phyloP scores from a whole-genome alignment of 2,797 vertebrate species.

The Austrolebias charrua region DNA sequence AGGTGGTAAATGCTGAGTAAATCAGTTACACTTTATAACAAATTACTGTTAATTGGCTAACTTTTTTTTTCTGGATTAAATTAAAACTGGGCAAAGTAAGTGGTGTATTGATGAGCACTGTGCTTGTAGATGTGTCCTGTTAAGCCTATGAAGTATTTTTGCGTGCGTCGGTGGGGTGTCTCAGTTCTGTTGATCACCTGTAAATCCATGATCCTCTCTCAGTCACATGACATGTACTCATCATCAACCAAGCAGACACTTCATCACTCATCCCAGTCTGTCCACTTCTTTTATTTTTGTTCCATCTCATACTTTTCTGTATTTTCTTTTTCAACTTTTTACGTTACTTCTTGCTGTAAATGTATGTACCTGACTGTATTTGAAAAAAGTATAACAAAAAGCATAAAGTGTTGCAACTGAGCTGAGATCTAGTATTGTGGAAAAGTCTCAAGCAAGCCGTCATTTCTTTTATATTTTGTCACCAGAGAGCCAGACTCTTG shows the following conservation, averaged over 20 bases:
- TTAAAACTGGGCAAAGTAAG: conserved; percentile 1
- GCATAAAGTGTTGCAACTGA: too few relatives aligned
- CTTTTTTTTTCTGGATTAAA: background rate
- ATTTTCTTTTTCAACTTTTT: background rate
- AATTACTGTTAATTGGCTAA: background rate
- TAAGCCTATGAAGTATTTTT: conserved; percentile 26
- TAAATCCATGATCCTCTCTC: conserved; percentile 75
- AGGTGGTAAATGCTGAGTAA: background rate
- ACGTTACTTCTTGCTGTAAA: too few relatives aligned
- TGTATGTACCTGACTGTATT: too few relatives aligned
- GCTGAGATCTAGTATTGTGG: too few relatives aligned
- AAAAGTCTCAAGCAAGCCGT: too few relatives aligned
- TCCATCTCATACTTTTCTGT: background rate
- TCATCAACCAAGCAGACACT: conserved; percentile 7
- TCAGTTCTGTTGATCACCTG: conserved; percentile 59
- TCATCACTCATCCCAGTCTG: background rate
- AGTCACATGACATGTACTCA: conserved; percentile 48
- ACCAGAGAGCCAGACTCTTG: too few relatives aligned
- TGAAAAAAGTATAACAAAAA: too few relatives aligned
- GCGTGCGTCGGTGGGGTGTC: background rate
- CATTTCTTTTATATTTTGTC: too few relatives aligned
- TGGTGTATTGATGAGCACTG: conserved; percentile 11
- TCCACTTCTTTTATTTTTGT: background rate
- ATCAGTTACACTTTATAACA: background rate
- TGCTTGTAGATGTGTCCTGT: conserved; percentile 37